phyloP scores from a whole-genome alignment of 2,888 invertebrate species.

The Callimorpha dominula region DNA sequence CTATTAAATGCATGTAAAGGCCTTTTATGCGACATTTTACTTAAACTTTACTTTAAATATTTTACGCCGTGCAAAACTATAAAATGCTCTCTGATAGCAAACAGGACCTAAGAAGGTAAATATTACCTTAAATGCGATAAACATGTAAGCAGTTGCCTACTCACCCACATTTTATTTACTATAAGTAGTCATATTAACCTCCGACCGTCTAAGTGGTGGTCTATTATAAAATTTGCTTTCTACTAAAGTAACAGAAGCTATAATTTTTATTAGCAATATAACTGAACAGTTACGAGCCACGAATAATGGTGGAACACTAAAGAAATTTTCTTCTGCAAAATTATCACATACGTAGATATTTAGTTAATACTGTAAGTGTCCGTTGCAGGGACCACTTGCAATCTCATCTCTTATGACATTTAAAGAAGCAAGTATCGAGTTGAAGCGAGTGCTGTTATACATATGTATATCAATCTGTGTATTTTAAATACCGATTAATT shows the following conservation, averaged over 20 bases:
- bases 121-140: constrained; percentile 1
- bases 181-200: constrained; percentile 29
- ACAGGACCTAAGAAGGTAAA: constrained; percentile 21
- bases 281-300: not conserved
- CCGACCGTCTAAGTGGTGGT: constrained; percentile 39
- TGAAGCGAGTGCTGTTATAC: too few relatives aligned
- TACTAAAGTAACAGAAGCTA: not conserved
- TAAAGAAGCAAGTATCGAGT: not conserved
- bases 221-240: constrained; percentile 30
- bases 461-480: too few relatives aligned
- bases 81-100: constrained; percentile 12
- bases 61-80: not conserved
- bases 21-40: not conserved
- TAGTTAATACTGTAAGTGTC: not conserved
- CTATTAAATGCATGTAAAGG: not conserved
- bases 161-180: constrained; percentile 30
- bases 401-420: not conserved
- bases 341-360: not conserved
- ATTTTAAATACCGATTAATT: too few relatives aligned
- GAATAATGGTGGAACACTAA: not conserved
- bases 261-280: not conserved
- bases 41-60: not conserved
- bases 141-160: constrained; percentile 20
- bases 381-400: not conserved
- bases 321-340: not conserved